These are phyloP conservation scores for Amiota mariae DNA, from an alignment of 2,888 invertebrate species.

Conservation along the genomic window DNA sequence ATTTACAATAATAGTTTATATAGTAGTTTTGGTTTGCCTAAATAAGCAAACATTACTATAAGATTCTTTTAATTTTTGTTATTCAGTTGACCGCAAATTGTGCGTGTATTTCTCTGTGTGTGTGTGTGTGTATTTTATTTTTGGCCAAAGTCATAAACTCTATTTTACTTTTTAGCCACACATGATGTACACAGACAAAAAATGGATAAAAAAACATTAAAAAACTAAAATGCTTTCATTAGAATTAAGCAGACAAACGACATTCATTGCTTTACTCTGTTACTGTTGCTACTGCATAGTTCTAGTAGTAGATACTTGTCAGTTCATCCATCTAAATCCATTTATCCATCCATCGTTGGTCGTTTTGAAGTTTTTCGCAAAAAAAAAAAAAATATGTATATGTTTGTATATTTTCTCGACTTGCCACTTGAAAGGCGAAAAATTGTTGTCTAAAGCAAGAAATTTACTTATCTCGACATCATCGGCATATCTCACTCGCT, in stretches of 20 bases:
- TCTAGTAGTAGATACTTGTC: constrained; percentile 32
- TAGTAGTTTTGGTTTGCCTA: too few species aligned
- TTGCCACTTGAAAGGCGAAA: constrained; percentile 56
- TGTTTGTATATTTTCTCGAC: constrained; percentile 29
- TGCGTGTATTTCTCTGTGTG: constrained; percentile 55
- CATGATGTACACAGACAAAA: constrained; percentile 30
- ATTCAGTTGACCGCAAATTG: constrained; percentile 57
- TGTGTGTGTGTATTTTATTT: constrained; percentile 58
- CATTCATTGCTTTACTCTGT: not conserved
- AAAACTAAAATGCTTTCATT: constrained; percentile 56
- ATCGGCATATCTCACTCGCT: constrained; percentile 32
- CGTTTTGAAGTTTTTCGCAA: constrained; percentile 63
- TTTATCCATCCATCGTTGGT: constrained; percentile 57
- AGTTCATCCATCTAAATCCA: constrained; percentile 48
- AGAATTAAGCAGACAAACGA: constrained; percentile 1
- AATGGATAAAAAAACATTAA: constrained; percentile 9
- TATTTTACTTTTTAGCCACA: constrained; percentile 23
- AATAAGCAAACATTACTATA: too few species aligned
- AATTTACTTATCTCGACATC: constrained; percentile 43
- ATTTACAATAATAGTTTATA: too few species aligned
- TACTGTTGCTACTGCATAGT: constrained; percentile 11
- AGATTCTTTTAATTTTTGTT: too few species aligned
- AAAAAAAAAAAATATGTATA: constrained; percentile 36
- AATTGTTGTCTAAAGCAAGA: constrained; percentile 41
- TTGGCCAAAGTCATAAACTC: constrained; percentile 61